Evolutionary conservation across 2,888 invertebrate genomes (phyloP).

Genomic region (Colostygia pectinataria): DNA sequence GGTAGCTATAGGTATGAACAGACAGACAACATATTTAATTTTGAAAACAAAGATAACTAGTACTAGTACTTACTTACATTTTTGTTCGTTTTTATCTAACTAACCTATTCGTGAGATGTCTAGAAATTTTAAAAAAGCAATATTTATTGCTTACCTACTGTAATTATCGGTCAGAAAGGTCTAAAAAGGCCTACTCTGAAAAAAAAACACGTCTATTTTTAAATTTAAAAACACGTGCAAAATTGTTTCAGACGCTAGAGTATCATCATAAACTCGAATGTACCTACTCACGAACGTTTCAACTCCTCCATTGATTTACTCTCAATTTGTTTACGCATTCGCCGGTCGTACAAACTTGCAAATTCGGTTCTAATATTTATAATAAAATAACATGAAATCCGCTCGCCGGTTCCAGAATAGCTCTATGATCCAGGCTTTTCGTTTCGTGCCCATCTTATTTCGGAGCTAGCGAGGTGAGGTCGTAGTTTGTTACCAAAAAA

Average conservation of each 20-base stretch:
- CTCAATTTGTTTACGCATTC: constrained; percentile 65
- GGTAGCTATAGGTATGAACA: no score
- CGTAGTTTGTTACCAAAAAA: neutral
- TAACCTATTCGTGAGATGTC: no score
- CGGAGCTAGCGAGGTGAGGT: constrained; percentile 36
- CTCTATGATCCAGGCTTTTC: constrained; percentile 34
- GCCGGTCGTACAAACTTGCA: constrained; percentile 69
- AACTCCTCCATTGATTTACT: constrained; percentile 70
- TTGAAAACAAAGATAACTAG: no score
- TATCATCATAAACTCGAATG: constrained; percentile 74
- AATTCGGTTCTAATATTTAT: constrained; percentile 59
- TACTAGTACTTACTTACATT: no score
- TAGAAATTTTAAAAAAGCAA: no score
- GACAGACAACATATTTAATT: no score
- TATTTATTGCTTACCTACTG: no score
- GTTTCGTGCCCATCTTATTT: constrained; percentile 18
- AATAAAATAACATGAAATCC: constrained; percentile 55
- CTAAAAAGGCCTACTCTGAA: no score
- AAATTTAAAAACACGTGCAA: constrained; percentile 42
- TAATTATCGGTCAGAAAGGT: no score
- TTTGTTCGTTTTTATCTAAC: no score
- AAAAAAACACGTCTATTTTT: no score
- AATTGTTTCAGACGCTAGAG: constrained; percentile 58
- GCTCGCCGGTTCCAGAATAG: constrained; percentile 51
- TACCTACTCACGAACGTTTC: constrained; percentile 44